phyloP scores from a whole-genome alignment of 2,888 invertebrate genomes.

The Prenolepis imparis region DNA sequence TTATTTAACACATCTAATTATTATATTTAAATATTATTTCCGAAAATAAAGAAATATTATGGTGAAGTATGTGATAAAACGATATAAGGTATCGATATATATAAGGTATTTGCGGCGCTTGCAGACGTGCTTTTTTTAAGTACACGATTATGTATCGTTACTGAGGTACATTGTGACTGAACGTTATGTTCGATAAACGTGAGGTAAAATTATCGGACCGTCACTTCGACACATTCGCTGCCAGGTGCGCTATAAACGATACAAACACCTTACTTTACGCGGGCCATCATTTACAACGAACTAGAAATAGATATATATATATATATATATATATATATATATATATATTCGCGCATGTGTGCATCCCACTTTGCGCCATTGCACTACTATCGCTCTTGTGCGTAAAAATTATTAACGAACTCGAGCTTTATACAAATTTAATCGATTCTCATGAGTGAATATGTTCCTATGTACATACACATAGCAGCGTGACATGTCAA shows the following conservation, averaged over 20 bases:
- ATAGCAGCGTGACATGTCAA: neutral
- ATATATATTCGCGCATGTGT: neutral
- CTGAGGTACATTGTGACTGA: constrained; percentile 34
- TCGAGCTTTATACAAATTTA: constrained; percentile 43
- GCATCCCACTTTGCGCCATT: neutral
- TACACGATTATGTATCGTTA: neutral
- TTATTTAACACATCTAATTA: neutral
- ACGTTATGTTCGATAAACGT: constrained; percentile 16
- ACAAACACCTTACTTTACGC: constrained; percentile 49
- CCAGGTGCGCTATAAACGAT: constrained; percentile 64
- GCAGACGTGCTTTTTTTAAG: neutral
- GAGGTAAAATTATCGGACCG: constrained; percentile 43
- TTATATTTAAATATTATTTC: neutral
- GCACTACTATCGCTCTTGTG: constrained; percentile 1
- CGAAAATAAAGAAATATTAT: constrained; percentile 2
- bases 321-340: neutral
- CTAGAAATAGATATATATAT: constrained; percentile 41
- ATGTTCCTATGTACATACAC: neutral
- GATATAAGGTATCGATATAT: neutral
- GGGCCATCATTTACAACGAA: constrained; percentile 61
- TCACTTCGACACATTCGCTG: constrained; percentile 59
- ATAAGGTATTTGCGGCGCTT: neutral
- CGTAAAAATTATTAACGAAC: constrained; percentile 46
- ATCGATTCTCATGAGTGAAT: constrained; percentile 39
- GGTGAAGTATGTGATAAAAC: neutral